Base-by-base conservation (phyloP, 2,113 vertebrate genomes). In the Neoarius graeffei region DNA sequence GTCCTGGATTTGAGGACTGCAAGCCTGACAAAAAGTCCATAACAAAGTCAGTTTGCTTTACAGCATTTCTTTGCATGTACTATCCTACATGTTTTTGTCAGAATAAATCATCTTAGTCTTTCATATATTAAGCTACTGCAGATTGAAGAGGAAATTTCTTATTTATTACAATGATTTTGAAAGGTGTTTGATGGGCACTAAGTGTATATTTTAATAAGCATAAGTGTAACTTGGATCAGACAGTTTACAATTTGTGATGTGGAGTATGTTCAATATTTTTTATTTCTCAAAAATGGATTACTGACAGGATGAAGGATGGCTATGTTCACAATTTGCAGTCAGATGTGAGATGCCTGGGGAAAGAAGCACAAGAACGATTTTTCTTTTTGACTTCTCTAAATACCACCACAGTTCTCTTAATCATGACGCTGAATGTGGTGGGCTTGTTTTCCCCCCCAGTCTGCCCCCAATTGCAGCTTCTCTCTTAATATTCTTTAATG, bases 261-360 rank as follows among this genome's bases (percentile, higher is more conserved):
- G 54, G 20, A 25, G 27, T 85, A 54, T 56, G 66, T 60, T 74
- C 56, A 60, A 42, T 60, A 74, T 84, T 71, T 85, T 74, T 85
- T 56, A 35, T 85, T 85, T 85, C 3, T 48, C 27, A 8, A 25
- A 85, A 85, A 35, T 85, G 2, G 84, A 85, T 74, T 71, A 42
- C 52, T 85, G 54, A 73, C 66, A 42, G 20, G 30, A 85, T 85
- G 69, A 85, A 85, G 84, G 48, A 67, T 84, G 82, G 15, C 84
- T 85, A 30, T 73, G 64, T 69, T 48, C 19, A 80, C 0, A 5
- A 42, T 60, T 62, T 60, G 30, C 35, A 25, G 30, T 42, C 57
- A 62, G 42, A 25, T 48, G 59, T 48, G 20, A 82, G 30, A 42
- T 62, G 57, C 80, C 30, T 14, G 56, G 13, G 23, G 81, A 66